Base-by-base conservation (phyloP, 2,113 vertebrate genomes). In the Zosterops borbonicus region DNA sequence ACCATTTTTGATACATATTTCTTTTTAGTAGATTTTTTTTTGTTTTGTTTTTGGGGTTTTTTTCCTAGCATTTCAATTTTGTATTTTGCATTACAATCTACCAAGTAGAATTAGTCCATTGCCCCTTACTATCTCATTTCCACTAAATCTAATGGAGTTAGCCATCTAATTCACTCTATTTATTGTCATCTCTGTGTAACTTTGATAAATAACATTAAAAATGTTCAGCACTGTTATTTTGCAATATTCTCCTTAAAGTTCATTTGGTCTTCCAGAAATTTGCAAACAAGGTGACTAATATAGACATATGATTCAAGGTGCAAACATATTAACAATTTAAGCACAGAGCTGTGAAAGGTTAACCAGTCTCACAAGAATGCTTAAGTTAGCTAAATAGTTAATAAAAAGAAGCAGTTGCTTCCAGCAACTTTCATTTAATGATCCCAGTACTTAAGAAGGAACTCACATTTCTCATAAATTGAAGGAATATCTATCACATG, bases 31-130 rank as follows among this genome's bases (percentile, higher is more conserved):
- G 21, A 47, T 5, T 47, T 75, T 58, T 7, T 58, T 59, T n/a
- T n/a, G n/a, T n/a, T n/a, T n/a, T n/a, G 6, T 1, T 0, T 29
- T 59, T 49, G 20, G 1, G 1, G 2, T 13, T 35, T 22, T 59
- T n/a, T 52, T 10, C 9, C 12, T 92, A 60, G 3, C 14, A 47
- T 33, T 50, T 11, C 12, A 78, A 9, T 77, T 42, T 63, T 33
- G 7, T 49, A 74, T 80, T 77, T 65, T n/a, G 18, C 13, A 39
- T 60, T 44, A 10, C 6, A 80, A 52, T 35, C 18, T 60, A 31
- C 9, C n/a, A 56, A 84, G 13, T 12, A 52, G 4, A 33, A 70
- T 59, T 84, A 46, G 13, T 59, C 13, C 42, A 42, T 31, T n/a
- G 56, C 21, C 17, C 7, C 3, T 62, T 74, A 44, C 44, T 50